These are phyloP conservation scores for Pseudeuparius sepicola DNA, from an alignment of 2,888 invertebrate genomes.

Conservation along the genomic window DNA sequence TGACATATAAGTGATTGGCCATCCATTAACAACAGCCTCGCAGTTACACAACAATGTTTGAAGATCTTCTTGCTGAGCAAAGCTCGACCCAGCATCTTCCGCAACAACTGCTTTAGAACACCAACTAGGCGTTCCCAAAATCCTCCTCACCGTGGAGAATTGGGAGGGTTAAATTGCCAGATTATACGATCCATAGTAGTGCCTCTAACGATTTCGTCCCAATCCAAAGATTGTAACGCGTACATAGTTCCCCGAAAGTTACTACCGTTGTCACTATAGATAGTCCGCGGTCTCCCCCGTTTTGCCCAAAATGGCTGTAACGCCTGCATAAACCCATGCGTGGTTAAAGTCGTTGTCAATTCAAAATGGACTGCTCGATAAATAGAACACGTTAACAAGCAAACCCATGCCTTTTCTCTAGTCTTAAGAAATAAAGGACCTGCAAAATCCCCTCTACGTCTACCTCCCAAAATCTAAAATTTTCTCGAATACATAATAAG, in stretches of 20 bases:
- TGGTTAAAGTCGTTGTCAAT: constrained; percentile 26
- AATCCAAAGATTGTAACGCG: constrained; percentile 11
- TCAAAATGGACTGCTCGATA: constrained; percentile 35
- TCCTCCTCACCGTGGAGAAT: constrained; percentile 13
- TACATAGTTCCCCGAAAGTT: constrained; percentile 31
- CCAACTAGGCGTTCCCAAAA: no score
- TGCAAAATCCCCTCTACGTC: constrained; percentile 32
- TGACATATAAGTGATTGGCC: no score
- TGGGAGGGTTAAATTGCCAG: constrained; percentile 16
- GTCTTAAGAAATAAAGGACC: constrained; percentile 31
- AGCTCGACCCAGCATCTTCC: no score
- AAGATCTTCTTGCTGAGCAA: no score
- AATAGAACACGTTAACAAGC: constrained; percentile 34
- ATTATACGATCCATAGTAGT: constrained; percentile 8
- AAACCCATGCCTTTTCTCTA: constrained; percentile 29
- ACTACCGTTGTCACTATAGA: constrained; percentile 34
- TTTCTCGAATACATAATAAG: neutral
- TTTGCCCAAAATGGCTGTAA: constrained; percentile 29
- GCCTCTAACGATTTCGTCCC: constrained; percentile 10
- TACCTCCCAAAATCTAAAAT: no score
- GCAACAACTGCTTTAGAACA: no score
- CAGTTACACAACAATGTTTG: no score
- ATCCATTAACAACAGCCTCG: no score
- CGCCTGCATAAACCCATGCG: constrained; percentile 28
- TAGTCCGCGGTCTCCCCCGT: constrained; percentile 26